Percentiles rank a stretch among this genome's conserved stretches.
Conservation (phyloP, 2,113 vertebrate species). For the Xenopus borealis region DNA sequence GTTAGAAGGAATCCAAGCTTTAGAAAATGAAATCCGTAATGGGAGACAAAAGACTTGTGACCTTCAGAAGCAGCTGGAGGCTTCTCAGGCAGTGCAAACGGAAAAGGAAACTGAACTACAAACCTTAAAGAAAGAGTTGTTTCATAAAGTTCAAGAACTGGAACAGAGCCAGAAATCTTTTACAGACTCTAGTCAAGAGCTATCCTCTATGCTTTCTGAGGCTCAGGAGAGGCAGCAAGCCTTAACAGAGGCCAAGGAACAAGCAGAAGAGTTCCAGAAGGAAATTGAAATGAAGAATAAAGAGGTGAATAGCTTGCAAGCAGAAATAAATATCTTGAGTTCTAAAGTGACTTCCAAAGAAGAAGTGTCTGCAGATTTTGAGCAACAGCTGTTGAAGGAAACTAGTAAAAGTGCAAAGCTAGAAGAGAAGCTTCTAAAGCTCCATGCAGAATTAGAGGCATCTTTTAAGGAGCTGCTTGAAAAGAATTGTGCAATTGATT, state of each 20-base stretch:
- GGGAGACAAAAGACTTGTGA: slow-evolving; percentile 42
- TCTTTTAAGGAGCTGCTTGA: slow-evolving; percentile 59
- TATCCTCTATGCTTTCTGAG: slow-evolving; percentile 38
- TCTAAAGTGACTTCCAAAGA: slow-evolving; percentile 49
- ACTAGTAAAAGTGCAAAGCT: slow-evolving; percentile 58
- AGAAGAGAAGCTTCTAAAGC: slow-evolving; percentile 64
- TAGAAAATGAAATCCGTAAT: slow-evolving; percentile 30
- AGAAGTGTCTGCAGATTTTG: slow-evolving; percentile 65
- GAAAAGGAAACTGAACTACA: slow-evolving; percentile 50
- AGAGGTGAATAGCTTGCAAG: slow-evolving; percentile 59
- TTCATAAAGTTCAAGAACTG: slow-evolving; percentile 53
- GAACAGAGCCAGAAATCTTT: slow-evolving; percentile 26
- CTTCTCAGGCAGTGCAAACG: slow-evolving; percentile 13
- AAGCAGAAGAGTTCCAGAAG: slow-evolving; percentile 59
- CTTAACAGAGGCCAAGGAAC: slow-evolving; percentile 64
- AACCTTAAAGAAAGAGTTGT: slow-evolving; percentile 52
- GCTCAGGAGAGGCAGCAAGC: slow-evolving; percentile 53
- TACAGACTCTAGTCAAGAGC: slow-evolving; percentile 24
- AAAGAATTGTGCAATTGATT: slow-evolving; percentile 56
- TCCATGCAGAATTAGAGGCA: slow-evolving; percentile 65
- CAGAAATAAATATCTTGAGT: slow-evolving; percentile 61
- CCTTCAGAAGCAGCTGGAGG: slow-evolving; percentile 57
- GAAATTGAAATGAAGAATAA: slow-evolving; percentile 61
- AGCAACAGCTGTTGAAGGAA: slow-evolving; percentile 62
- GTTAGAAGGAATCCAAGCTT: slow-evolving; percentile 25